Evolutionary conservation across 1,140 invertebrate genomes (phyloP).

Genomic region (Meloidogyne hapla): DNA sequence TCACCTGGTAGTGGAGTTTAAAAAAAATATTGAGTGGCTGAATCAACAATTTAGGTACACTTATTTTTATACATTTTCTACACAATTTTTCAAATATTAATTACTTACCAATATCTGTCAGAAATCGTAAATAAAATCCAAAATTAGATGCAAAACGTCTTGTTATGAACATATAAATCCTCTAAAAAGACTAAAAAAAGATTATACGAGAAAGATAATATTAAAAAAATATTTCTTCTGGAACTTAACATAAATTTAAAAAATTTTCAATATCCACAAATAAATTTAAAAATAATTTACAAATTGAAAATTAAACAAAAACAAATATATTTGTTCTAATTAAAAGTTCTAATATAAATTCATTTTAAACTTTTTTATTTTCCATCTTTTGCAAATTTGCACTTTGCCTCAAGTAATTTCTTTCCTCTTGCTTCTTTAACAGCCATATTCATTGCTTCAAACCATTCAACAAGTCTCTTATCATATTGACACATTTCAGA

Average conservation of each 20-base stretch:
- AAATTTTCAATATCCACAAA: background rate
- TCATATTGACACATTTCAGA: conserved; percentile 72
- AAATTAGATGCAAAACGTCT: background rate
- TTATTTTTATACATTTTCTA: too few relatives aligned
- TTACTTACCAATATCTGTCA: background rate
- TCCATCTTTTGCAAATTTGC: conserved; percentile 10
- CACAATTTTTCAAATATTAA: background rate
- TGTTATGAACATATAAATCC: background rate
- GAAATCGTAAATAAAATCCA: background rate
- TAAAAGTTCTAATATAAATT: too few relatives aligned
- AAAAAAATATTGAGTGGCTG: background rate
- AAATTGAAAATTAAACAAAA: conserved; percentile 1
- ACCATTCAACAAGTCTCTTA: conserved; percentile 32
- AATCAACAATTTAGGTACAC: background rate
- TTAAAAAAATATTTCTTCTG: background rate
- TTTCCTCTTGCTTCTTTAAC: conserved; percentile 39
- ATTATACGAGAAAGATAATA: background rate
- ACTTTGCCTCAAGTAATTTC: conserved; percentile 33
- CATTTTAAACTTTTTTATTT: conserved; percentile 4
- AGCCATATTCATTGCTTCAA: conserved; percentile 37
- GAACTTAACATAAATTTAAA: background rate
- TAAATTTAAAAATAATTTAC: conserved; percentile 17
- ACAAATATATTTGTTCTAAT: conserved; percentile 7
- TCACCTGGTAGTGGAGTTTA: background rate
- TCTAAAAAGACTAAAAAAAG: background rate